Evolutionary conservation across 2,113 vertebrate genomes (phyloP).

Genomic region (Struthidea cinerea): DNA sequence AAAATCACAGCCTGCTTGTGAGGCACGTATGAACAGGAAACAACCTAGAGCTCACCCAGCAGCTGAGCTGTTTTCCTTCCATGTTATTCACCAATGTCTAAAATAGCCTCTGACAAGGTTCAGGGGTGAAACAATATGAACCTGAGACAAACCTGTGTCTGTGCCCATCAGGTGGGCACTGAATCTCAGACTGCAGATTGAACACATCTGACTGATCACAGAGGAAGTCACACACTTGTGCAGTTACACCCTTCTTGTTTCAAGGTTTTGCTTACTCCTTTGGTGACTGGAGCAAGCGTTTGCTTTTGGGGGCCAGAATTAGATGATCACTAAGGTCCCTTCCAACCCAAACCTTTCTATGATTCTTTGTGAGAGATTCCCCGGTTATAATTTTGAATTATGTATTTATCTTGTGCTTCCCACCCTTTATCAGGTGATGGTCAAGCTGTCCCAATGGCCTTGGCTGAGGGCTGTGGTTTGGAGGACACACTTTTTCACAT

Average conservation of each 20-base stretch:
- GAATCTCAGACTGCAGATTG: rapidly evolving
- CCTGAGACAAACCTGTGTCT: background rate
- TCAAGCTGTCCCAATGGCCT: background rate
- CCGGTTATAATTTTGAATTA: background rate
- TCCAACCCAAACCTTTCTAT: background rate
- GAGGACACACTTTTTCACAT: background rate
- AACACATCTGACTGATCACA: background rate
- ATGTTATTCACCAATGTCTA: background rate
- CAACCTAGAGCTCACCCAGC: background rate
- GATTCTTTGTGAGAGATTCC: background rate
- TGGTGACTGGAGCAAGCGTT: background rate
- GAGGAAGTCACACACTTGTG: rapidly evolving
- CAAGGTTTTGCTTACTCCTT: background rate
- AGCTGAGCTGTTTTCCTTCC: background rate
- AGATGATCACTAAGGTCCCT: background rate
- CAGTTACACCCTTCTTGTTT: background rate
- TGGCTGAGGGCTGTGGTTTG: background rate
- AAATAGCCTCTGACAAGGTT: background rate
- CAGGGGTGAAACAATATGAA: background rate
- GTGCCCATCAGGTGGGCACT: background rate
- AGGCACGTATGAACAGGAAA: background rate
- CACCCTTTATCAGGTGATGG: background rate
- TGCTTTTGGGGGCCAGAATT: background rate
- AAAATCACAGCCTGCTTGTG: background rate
- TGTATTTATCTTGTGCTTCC: background rate